These are phyloP conservation scores for Prunella strophiata DNA, from an alignment of 2,797 vertebrate species.

Conservation along the genomic window DNA sequence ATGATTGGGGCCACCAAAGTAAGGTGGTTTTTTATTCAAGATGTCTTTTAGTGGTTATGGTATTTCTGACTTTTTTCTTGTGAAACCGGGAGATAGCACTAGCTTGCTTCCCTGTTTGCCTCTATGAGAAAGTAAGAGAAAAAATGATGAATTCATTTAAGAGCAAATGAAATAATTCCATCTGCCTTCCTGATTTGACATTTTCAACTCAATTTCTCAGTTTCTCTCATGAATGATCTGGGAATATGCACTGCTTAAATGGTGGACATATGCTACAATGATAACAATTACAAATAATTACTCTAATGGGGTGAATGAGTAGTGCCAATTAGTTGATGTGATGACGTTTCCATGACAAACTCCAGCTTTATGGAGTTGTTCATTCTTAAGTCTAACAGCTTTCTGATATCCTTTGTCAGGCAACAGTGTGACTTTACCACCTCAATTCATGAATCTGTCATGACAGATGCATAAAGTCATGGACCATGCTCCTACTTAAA, in stretches of 20 bases:
- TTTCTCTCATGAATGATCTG: not conserved
- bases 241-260: not conserved
- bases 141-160: not conserved
- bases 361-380: not conserved
- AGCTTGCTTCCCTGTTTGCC: not conserved
- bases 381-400: not conserved
- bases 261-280: conserved; percentile 1
- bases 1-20: not conserved
- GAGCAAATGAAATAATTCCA: not conserved
- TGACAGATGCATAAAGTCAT: not conserved
- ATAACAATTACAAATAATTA: conserved; percentile 40
- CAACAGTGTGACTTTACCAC: not conserved
- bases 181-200: not conserved
- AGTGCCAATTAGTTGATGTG: not conserved
- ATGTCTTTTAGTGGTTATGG: not conserved
- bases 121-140: conserved; percentile 26
- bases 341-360: conserved; percentile 22
- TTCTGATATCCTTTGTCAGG: conserved; percentile 8
- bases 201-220: conserved; percentile 5
- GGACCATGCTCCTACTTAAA: not conserved
- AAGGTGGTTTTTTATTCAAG: not conserved
- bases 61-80: not conserved
- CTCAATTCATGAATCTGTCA: not conserved
- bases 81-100: not conserved
- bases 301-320: not conserved